Evolutionary conservation across 2,888 invertebrate species (phyloP).

Genomic region (Toxonevra muliebris): DNA sequence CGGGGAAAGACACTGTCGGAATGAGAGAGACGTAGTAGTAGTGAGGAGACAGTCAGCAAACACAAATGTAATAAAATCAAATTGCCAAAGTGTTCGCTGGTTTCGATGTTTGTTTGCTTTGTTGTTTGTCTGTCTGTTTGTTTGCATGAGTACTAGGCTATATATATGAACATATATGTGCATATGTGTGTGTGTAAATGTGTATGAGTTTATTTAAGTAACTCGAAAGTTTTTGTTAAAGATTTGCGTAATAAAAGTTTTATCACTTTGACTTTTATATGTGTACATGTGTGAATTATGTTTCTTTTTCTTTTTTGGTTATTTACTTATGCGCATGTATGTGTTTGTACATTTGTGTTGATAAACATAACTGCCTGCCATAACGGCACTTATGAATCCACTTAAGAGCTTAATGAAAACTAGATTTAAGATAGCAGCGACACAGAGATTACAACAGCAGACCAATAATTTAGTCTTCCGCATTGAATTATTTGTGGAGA

Average conservation of each 20-base stretch:
- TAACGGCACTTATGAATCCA: constrained; percentile 3
- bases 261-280: constrained; percentile 54
- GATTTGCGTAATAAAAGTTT: constrained; percentile 57
- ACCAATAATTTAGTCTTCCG: background rate
- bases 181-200: constrained; percentile 28
- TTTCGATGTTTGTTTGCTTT: constrained; percentile 30
- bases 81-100: constrained; percentile 43
- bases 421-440: background rate
- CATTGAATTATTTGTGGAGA: background rate
- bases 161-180: constrained; percentile 19
- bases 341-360: constrained; percentile 12
- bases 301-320: constrained; percentile 14
- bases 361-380: background rate
- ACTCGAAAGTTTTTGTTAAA: constrained; percentile 56
- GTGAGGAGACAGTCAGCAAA: constrained; percentile 26
- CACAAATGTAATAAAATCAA: constrained; percentile 54
- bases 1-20: no score
- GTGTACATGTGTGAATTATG: constrained; percentile 42
- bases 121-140: constrained; percentile 40
- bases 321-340: constrained; percentile 31
- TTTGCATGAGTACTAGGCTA: constrained; percentile 28
- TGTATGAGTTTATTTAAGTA: constrained; percentile 52
- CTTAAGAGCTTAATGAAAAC: constrained; percentile 17
- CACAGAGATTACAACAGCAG: background rate
- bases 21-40: constrained; percentile 25